Base-by-base conservation (phyloP, 2,797 vertebrate species). In the Apogon talboti region DNA sequence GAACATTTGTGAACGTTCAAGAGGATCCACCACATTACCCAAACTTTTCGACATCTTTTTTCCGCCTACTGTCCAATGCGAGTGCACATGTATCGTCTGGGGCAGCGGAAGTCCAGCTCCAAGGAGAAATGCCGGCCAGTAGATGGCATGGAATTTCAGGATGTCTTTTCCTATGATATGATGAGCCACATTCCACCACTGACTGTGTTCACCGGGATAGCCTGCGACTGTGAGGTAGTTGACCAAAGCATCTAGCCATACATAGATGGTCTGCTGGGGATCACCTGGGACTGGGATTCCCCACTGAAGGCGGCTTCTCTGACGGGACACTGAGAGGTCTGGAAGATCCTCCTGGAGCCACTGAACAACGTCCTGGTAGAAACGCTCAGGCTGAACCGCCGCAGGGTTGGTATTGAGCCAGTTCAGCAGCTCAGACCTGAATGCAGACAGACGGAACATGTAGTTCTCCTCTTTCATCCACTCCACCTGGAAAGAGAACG, bases 11-110 rank as follows among this genome's bases (percentile, higher is more conserved):
- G 95, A 69, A 15, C 93, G 93, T 15, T 92, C 81, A 0, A 74
- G 10, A 3, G 98, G 97, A 58, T 98, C 94, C 2, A 98, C 87
- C 55, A 98, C 95, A 0, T 99, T 99, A 7, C 96, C 95, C 64
- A 97, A 64, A 86, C 97, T 99, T 82, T 99, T 99, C 14, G 98
- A 99, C 98, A 99, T 99, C 91, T 99, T 99, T 82, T 95, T 96
- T 14, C 96, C 96, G 7, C 40, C 84, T 0, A 96, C 96, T 0
- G 96, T 99, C 97, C 97, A 99, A 79, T 99, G 98, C 5, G 96
- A 98, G 71, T 99, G 98, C 35, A 99, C 97, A 9, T 91, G 83
- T 69, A 99, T 94, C 0, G 83, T 87, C 76, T 78, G 88, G 0
- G 98, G 97, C 2, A 95, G 94, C 0, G 92, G 89, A 74, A 99